These are phyloP conservation scores for Coelogynopora nodosa DNA, from an alignment of 2,888 invertebrate genomes.

Conservation along the genomic window DNA sequence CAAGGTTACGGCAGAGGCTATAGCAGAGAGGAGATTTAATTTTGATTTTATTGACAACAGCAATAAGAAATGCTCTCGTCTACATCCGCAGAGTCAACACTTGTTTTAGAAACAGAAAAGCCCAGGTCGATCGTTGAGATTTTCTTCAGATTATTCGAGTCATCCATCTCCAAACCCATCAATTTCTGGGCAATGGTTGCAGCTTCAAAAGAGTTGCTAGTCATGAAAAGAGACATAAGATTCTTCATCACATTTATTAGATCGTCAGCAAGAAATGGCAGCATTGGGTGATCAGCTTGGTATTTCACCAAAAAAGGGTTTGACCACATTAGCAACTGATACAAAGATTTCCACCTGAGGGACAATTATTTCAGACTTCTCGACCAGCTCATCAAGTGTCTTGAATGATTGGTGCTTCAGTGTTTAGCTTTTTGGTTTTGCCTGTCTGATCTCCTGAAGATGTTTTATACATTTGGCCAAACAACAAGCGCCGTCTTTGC, in stretches of 20 bases:
- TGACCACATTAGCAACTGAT: background rate
- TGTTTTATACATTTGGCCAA: no score
- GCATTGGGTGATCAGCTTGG: background rate
- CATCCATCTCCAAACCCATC: background rate
- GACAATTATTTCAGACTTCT: no score
- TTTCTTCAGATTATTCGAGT: background rate
- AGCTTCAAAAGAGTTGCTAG: background rate
- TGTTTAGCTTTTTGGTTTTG: no score
- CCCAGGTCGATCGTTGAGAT: conserved; percentile 4
- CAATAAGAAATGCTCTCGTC: no score
- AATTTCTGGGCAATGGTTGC: background rate
- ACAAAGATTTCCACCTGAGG: no score
- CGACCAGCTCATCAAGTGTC: no score
- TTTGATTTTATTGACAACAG: no score
- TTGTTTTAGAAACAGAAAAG: conserved; percentile 18
- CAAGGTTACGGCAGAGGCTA: no score
- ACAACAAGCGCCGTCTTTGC: no score
- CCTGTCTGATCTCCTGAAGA: no score
- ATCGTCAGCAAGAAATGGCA: background rate
- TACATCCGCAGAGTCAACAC: conserved; percentile 18
- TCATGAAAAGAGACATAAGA: background rate
- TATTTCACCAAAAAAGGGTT: background rate
- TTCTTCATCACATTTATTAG: background rate
- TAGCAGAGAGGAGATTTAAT: no score
- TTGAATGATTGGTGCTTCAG: no score